Conservation (phyloP, 2,888 invertebrate genomes). For the Cephus rjabovi region DNA sequence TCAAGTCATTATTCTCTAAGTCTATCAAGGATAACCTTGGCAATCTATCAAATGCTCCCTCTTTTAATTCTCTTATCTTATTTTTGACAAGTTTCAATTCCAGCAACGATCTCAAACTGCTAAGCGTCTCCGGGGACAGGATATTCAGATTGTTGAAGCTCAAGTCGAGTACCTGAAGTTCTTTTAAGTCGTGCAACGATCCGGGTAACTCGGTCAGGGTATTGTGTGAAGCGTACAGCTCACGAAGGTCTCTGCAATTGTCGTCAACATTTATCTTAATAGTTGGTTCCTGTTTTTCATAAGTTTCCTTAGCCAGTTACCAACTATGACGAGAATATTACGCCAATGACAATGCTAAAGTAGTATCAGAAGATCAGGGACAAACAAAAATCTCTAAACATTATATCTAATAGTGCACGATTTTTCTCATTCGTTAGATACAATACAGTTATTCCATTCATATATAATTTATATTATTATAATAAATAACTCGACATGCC, state of each 20-base stretch:
- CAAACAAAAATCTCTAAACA: neutral
- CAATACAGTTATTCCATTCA: neutral
- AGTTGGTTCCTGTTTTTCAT: neutral
- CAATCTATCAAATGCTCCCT: slow-evolving; percentile 79
- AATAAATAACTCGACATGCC: slow-evolving; percentile 35
- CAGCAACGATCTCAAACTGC: slow-evolving; percentile 76
- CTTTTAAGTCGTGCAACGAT: slow-evolving; percentile 76
- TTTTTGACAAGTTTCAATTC: slow-evolving; percentile 82
- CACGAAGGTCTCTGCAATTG: slow-evolving; percentile 76
- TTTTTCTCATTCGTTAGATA: neutral
- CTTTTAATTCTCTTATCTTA: slow-evolving; percentile 76
- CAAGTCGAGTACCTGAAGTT: slow-evolving; percentile 79
- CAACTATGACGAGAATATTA: neutral
- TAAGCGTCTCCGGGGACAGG: slow-evolving; percentile 77
- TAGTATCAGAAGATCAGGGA: neutral
- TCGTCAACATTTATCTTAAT: slow-evolving; percentile 19
- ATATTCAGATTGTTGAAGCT: slow-evolving; percentile 81
- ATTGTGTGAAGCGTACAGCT: slow-evolving; percentile 83
- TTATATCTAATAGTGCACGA: neutral
- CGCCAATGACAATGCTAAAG: neutral
- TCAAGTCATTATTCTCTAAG: slow-evolving; percentile 84
- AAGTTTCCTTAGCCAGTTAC: neutral
- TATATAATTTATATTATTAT: neutral
- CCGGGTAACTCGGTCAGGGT: slow-evolving; percentile 78
- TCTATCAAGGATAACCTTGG: slow-evolving; percentile 79